phyloP scores from a whole-genome alignment of 1,140 invertebrate species.

The Drosophila murphyi region DNA sequence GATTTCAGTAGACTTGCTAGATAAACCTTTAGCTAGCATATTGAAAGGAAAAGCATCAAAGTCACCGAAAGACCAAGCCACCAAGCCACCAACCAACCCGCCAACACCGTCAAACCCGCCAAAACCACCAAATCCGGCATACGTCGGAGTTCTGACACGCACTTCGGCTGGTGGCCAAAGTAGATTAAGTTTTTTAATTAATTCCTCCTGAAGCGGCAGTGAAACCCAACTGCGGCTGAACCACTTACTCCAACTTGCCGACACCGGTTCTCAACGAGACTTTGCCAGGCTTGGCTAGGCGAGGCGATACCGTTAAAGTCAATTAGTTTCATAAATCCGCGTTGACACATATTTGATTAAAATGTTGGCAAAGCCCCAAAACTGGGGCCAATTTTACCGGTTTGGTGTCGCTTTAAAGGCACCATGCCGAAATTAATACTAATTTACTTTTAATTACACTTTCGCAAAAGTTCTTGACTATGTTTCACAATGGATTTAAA shows the following conservation, averaged over 20 bases:
- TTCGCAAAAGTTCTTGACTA: conserved; percentile 23
- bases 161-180: conserved; percentile 44
- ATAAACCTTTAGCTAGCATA: conserved; percentile 9
- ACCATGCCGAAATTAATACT: conserved; percentile 30
- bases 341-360: conserved; percentile 78
- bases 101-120: neutral
- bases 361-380: conserved; percentile 48
- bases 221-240: conserved; percentile 22
- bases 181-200: conserved; percentile 80
- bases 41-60: conserved; percentile 8
- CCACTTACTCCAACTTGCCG: conserved; percentile 25
- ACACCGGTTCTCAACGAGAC: no score
- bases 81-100: conserved; percentile 4
- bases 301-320: conserved; percentile 46
- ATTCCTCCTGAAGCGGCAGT: conserved; percentile 49
- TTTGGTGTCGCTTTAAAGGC: conserved; percentile 1
- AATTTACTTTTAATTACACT: conserved; percentile 58
- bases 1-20: neutral
- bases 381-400: conserved; percentile 7
- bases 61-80: conserved; percentile 4
- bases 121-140: neutral
- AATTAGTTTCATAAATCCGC: conserved; percentile 76
- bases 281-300: no score
- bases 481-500: neutral
- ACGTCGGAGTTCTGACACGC: neutral